Evolutionary conservation across 2,888 invertebrate species (phyloP), one percentile per base, ranked within the genome.

Genomic region (Allygus modestus): DNA sequence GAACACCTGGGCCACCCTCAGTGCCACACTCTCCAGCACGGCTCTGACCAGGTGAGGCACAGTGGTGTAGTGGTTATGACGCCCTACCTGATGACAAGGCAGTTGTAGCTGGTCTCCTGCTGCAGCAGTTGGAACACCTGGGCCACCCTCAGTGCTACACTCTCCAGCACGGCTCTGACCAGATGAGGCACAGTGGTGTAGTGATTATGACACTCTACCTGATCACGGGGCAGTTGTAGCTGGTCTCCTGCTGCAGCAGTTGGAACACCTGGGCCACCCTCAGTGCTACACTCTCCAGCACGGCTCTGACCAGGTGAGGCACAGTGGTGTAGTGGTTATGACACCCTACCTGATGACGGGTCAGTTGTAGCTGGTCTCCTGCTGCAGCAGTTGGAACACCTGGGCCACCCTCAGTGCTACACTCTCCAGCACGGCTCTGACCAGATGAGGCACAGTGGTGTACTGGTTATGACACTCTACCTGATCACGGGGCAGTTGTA

Each of bases 261-360:
- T 93, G 92, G 88, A 94, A 96, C 20, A 98, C 92, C 87, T 97
- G 94, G 23, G 95, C 93, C 41, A 97, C 93, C 71, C 97, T 92
- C 90, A 96, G 98, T 0, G 95, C 96, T 12, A 98, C 93, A 85
- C 97, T 95, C 90, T 98, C 98, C 23, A 98, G 90, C 77, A 98
- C 92, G 0, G 98, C 95, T 41, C 97, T 93, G 0, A 97, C 93
- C 87, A 98, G 90, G 88, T 97, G 97, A n/a, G 93, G 93, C 87
- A n/a, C n/a, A n/a, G n/a, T n/a, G n/a, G n/a, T n/a, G n/a, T n/a
- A n/a, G n/a, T n/a, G n/a, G n/a, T n/a, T n/a, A n/a, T n/a, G n/a
- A n/a, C n/a, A n/a, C 37, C 37, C 11, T 17, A 46, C 46, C 12
- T 46, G 46, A 46, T 46, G 15, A 46, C 46, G 17, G 90, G 89